phyloP scores from a whole-genome alignment of 2,888 invertebrate genomes.

The Leptinotarsa peninsularis region DNA sequence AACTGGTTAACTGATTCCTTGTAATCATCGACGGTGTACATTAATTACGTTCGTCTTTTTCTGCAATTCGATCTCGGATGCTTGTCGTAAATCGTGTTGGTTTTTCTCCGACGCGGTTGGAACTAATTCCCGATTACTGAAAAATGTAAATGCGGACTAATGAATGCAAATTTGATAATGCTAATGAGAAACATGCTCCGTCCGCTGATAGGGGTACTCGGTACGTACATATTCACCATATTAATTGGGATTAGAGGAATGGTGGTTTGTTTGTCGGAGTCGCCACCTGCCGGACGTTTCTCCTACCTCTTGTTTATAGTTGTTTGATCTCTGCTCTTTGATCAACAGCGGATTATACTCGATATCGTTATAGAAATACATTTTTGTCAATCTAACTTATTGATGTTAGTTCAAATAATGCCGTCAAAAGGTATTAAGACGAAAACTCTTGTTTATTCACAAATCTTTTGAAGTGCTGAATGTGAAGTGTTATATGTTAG shows the following conservation, averaged over 20 bases:
- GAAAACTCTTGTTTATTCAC: too few species aligned
- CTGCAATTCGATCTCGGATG: slow-evolving; percentile 15
- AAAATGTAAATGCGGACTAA: slow-evolving; percentile 20
- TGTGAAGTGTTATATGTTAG: too few species aligned
- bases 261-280: not conserved
- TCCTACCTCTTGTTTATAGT: too few species aligned
- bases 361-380: too few species aligned
- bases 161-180: slow-evolving; percentile 15
- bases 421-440: too few species aligned
- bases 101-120: slow-evolving; percentile 19
- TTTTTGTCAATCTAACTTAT: too few species aligned
- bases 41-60: slow-evolving; percentile 39
- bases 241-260: not conserved
- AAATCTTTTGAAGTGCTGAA: too few species aligned
- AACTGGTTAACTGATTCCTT: slow-evolving; percentile 47
- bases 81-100: slow-evolving; percentile 31
- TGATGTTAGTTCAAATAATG: too few species aligned
- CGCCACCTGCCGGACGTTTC: not conserved
- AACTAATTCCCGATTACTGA: slow-evolving; percentile 31
- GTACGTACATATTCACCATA: not conserved
- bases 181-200: slow-evolving; percentile 11
- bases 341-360: too few species aligned
- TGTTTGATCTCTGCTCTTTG: too few species aligned
- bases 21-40: slow-evolving; percentile 45
- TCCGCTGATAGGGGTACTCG: not conserved